Percentiles rank a stretch among this genome's conserved stretches.
These are phyloP conservation scores for Pollimyrus isidori DNA, from an alignment of 2,113 vertebrate species.

Conservation along the genomic window DNA sequence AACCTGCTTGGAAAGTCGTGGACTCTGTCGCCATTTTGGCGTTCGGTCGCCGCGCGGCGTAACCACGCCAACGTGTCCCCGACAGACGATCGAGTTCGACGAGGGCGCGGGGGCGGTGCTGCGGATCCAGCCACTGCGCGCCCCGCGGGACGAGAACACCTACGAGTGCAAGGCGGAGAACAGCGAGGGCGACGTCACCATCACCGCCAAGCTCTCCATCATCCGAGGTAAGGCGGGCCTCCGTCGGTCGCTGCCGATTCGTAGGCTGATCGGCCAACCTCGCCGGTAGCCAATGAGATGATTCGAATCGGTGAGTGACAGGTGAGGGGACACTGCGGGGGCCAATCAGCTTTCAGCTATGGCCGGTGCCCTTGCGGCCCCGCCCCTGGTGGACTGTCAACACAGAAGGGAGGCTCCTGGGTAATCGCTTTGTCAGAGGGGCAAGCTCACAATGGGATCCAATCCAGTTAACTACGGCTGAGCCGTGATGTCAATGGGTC, in stretches of 20 bases:
- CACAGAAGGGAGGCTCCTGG: not conserved
- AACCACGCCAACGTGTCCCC: not conserved
- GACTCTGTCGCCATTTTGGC: not conserved
- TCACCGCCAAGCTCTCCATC: slow-evolving; percentile 90
- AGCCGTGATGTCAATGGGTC: not conserved
- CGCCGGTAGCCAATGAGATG: not conserved
- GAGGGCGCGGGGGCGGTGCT: slow-evolving; percentile 88
- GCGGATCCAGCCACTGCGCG: slow-evolving; percentile 90
- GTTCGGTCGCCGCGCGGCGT: not conserved
- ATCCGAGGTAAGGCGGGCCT: slow-evolving; percentile 74
- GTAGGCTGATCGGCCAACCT: not conserved
- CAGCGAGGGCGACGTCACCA: slow-evolving; percentile 73
- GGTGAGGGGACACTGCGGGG: not conserved
- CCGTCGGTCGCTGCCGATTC: too few relatives aligned
- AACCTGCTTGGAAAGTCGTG: not conserved
- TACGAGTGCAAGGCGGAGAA: slow-evolving; percentile 94
- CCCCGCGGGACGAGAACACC: slow-evolving; percentile 86
- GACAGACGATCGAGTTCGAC: slow-evolving; percentile 90
- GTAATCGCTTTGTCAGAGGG: not conserved
- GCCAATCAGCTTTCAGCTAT: not conserved
- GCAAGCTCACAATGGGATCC: not conserved
- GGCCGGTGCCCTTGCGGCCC: not conserved
- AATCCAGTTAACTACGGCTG: not conserved
- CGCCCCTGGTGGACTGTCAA: not conserved
- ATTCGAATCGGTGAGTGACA: not conserved